Percentiles rank a stretch among this genome's conserved stretches.
Evolutionary conservation across 1,140 invertebrate genomes (phyloP).

Genomic region (Cydia amplana): DNA sequence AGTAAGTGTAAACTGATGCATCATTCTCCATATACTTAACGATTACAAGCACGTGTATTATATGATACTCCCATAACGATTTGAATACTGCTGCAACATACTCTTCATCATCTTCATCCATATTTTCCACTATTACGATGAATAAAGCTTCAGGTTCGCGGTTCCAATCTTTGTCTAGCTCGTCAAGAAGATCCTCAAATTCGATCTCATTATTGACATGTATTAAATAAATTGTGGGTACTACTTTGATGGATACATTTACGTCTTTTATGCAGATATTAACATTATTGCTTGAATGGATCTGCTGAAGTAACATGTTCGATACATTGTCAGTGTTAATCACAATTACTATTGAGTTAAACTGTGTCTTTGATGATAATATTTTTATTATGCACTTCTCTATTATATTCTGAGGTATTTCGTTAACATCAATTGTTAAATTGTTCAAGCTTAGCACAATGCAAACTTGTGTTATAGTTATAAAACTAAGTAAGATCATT

Average conservation of each 20-base stretch:
- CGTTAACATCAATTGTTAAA: neutral
- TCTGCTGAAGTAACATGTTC: neutral
- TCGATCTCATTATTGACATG: neutral
- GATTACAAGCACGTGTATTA: neutral
- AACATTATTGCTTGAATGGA: neutral
- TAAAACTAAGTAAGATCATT: neutral
- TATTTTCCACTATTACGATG: constrained; percentile 2
- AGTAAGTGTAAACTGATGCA: constrained; percentile 14
- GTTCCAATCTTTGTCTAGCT: neutral
- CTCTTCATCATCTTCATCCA: neutral
- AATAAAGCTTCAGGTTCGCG: constrained; percentile 12
- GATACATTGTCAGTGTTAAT: constrained; percentile 1
- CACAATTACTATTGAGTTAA: neutral
- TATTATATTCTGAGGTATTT: neutral
- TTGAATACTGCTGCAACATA: neutral
- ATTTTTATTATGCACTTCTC: neutral
- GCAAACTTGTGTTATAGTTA: neutral
- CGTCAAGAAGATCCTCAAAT: neutral
- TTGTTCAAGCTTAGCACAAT: neutral
- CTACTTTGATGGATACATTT: neutral
- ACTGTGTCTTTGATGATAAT: neutral
- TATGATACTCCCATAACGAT: constrained; percentile 9
- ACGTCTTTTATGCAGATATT: constrained; percentile 1
- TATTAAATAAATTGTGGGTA: neutral
- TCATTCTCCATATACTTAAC: neutral